These are phyloP conservation scores for Cryptomyrus ogoouensis DNA, from an alignment of 2,113 vertebrate genomes.

Conservation along the genomic window DNA sequence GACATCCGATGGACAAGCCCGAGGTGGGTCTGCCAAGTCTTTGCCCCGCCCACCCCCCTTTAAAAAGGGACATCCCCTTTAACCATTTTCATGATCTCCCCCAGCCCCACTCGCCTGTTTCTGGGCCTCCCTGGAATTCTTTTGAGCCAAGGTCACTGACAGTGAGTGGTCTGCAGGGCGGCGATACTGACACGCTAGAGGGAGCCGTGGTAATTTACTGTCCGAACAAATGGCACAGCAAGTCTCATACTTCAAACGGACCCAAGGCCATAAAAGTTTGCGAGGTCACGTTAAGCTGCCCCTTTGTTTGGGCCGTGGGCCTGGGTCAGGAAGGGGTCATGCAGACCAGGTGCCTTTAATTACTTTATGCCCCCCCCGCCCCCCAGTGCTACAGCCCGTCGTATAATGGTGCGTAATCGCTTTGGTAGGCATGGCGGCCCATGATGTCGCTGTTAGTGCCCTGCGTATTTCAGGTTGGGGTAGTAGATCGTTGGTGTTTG, in stretches of 20 bases:
- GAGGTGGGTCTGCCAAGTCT: not conserved
- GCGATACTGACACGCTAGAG: not conserved
- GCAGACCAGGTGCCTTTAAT: conserved; percentile 53
- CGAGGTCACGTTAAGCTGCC: conserved; percentile 50
- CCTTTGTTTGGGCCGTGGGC: conserved; percentile 51
- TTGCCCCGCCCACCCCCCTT: not conserved
- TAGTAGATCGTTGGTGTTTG: not conserved
- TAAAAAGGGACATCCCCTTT: not conserved
- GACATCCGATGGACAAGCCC: not conserved
- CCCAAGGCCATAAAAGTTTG: conserved; percentile 50
- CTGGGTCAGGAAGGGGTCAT: conserved; percentile 54
- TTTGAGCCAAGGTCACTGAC: not conserved
- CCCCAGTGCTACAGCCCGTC: conserved; percentile 26
- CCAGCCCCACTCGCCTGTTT: not conserved
- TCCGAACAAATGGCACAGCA: conserved; percentile 42
- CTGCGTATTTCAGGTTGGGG: not conserved
- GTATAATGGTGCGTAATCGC: conserved; percentile 33
- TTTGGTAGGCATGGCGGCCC: conserved; percentile 13
- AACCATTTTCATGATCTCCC: not conserved
- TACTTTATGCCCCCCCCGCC: conserved; percentile 39
- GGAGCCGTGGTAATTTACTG: conserved; percentile 30
- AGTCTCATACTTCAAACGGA: conserved; percentile 56
- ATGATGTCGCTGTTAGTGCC: not conserved
- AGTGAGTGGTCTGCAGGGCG: not conserved
- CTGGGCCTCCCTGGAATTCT: not conserved